Evolutionary conservation across 2,797 vertebrate genomes (phyloP), one percentile per base, ranked within the genome.

Genomic region (Coranthus polyacanthus): DNA sequence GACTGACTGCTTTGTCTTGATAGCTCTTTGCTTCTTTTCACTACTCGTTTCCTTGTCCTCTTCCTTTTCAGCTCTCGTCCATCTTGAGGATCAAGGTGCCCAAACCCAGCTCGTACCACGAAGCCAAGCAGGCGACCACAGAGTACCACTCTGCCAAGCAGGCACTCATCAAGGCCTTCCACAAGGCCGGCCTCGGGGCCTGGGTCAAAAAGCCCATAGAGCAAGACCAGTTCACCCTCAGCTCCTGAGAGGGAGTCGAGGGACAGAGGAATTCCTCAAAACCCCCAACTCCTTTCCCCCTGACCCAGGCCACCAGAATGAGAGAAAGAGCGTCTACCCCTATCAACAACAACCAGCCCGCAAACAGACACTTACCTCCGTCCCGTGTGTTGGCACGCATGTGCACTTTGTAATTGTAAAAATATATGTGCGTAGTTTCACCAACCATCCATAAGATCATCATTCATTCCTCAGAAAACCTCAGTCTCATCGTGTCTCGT

Each of bases 121-220:
- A 99, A 49, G 96, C 95, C 79, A 99, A 99, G 86, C 96, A 98
- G 92, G 96, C 94, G 0, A 96, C 97, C 4, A 47, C 80, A 29
- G 96, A 98, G 87, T 99, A 98, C 88, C 98, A 99, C 84, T 87
- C 91, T 3, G 97, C 97, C 81, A 99, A 99, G 91, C 93, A 95
- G 63, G 92, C 95, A 16, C 95, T 99, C 88, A 96, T 98, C 85
- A 96, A 95, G 83, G 96, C 97, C 46, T 99, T 99, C 93, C 92
- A 97, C 91, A 98, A 97, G 93, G 95, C 96, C 0, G 97, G 97
- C 49, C 93, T 98, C 41, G 98, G 98, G 20, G 96, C 96, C 81
- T 99, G 98, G 98, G 96, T 99, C 83, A 97, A 99, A 88, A 99
- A 99, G 77, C 98, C 97, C 75, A 97, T 95, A 1, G 97, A 99